These are phyloP conservation scores for Torymus tubicola DNA, from an alignment of 2,888 invertebrate species.

Conservation along the genomic window DNA sequence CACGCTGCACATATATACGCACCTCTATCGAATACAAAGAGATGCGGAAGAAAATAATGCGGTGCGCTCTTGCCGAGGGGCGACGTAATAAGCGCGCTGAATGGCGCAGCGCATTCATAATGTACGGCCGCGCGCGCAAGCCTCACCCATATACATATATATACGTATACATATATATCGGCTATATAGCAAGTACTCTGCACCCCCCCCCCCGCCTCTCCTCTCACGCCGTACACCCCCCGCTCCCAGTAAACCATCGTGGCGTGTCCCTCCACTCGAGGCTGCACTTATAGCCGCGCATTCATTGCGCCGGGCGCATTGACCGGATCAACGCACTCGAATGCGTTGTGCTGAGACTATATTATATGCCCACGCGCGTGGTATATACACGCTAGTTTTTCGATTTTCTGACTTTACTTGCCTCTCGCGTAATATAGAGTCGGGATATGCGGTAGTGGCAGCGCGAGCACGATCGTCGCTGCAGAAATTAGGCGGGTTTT, in stretches of 20 bases:
- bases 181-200: background rate
- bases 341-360: constrained; percentile 44
- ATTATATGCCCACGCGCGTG: too few relatives aligned
- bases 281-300: constrained; percentile 69
- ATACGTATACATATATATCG: constrained; percentile 8
- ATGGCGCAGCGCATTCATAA: constrained; percentile 70
- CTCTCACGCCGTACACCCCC: background rate
- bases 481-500: constrained; percentile 49
- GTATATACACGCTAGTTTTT: background rate
- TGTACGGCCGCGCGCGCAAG: constrained; percentile 58
- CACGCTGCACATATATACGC: background rate
- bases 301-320: constrained; percentile 68
- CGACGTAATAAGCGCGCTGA: constrained; percentile 70
- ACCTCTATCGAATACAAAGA: background rate
- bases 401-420: background rate
- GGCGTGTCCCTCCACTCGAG: background rate
- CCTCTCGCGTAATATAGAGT: too few relatives aligned
- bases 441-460: too few relatives aligned
- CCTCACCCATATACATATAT: constrained; percentile 55
- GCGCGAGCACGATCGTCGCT: too few relatives aligned
- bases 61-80: constrained; percentile 23
- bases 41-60: constrained; percentile 1
- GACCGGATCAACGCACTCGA: constrained; percentile 72
- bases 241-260: background rate
- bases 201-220: background rate